phyloP scores from a whole-genome alignment of 30 jellyfish, hydroid and myxozoan species.

The Sanderia malayensis region DNA sequence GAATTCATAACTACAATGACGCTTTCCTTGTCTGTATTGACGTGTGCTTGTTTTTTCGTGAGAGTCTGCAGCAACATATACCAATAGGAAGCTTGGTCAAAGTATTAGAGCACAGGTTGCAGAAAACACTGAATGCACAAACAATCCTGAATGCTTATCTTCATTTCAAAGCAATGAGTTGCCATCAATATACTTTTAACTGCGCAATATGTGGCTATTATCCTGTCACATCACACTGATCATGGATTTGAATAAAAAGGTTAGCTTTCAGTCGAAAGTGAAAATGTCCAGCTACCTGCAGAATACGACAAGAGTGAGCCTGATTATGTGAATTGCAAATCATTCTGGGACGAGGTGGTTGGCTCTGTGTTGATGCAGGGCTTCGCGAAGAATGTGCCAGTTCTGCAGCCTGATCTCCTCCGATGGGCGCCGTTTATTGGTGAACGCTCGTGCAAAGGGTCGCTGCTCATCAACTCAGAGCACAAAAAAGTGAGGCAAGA shows the following conservation, averaged over 20 bases:
- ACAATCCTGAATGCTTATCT: conserved; percentile 22
- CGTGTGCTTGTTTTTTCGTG: conserved; percentile 34
- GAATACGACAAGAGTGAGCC: conserved; percentile 17
- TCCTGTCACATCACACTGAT: conserved; percentile 21
- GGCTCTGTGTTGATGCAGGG: conserved; percentile 19
- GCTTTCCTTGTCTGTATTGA: conserved; percentile 28
- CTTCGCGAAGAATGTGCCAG: too few species aligned
- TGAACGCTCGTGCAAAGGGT: background rate
- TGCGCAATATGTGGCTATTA: conserved; percentile 32
- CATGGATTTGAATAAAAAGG: conserved; percentile 48
- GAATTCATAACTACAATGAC: conserved; percentile 60
- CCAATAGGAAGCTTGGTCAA: conserved; percentile 18
- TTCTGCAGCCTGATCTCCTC: conserved; percentile 14
- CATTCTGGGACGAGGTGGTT: conserved; percentile 39
- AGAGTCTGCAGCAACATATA: conserved; percentile 17
- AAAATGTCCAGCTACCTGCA: background rate
- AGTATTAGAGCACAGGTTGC: background rate
- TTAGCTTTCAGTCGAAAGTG: conserved; percentile 22
- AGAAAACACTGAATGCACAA: conserved; percentile 1
- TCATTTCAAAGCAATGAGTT: conserved; percentile 27
- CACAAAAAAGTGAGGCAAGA: conserved; percentile 21
- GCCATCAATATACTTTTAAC: conserved; percentile 4
- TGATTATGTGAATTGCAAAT: conserved; percentile 20
- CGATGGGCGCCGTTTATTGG: conserved; percentile 64
- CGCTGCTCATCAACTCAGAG: conserved; percentile 34